These are phyloP conservation scores for Aphelocoma californica DNA, from an alignment of 2,797 vertebrate genomes.

Conservation along the genomic window DNA sequence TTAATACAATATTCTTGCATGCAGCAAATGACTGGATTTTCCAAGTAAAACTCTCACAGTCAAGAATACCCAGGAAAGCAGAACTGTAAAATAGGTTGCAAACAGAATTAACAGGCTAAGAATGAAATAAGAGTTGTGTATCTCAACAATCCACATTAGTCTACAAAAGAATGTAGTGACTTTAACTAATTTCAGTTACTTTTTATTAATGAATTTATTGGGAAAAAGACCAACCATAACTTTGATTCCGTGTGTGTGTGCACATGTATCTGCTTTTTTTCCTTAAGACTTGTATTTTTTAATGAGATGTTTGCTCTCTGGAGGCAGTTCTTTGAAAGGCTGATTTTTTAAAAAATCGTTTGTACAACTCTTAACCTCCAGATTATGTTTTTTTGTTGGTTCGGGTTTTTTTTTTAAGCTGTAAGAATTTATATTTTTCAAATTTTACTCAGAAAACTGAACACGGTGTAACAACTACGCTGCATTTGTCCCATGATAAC, in stretches of 20 bases:
- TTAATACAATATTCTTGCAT: not conserved
- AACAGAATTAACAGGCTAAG: not conserved
- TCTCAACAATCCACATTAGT: not conserved
- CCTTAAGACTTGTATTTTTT: not conserved
- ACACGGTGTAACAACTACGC: accelerated
- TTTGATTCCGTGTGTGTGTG: not conserved
- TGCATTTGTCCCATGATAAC: not conserved
- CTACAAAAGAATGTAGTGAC: not conserved
- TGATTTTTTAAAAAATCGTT: not conserved
- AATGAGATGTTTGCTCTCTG: not conserved
- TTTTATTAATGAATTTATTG: not conserved
- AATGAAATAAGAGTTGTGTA: not conserved
- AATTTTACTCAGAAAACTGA: not conserved
- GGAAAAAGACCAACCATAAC: not conserved
- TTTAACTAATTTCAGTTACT: not conserved
- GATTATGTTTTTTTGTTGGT: not conserved
- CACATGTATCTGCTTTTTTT: not conserved
- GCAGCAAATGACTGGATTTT: not conserved
- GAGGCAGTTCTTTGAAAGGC: not conserved
- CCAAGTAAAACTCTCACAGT: not conserved
- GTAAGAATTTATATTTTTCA: not conserved
- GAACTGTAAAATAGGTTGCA: not conserved
- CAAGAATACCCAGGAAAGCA: not conserved
- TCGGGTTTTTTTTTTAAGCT: not conserved
- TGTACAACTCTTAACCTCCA: not conserved